These are phyloP conservation scores for Vultur gryphus DNA, from an alignment of 2,797 vertebrate genomes.

Conservation along the genomic window DNA sequence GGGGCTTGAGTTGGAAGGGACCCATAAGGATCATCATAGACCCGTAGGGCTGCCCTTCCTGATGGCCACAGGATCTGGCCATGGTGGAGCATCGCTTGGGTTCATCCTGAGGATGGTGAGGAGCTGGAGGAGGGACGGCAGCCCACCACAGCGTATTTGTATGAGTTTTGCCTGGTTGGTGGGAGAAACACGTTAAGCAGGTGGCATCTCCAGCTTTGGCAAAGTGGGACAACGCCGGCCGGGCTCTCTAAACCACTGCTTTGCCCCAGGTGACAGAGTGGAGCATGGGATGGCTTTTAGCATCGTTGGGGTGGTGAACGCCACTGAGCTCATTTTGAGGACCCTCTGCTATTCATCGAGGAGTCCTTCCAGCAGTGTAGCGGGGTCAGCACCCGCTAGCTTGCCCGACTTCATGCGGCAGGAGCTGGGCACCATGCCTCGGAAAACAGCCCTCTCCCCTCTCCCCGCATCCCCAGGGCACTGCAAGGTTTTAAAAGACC, in stretches of 20 bases:
- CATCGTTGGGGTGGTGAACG: accelerated
- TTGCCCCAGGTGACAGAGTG: background rate
- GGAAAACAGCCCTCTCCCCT: background rate
- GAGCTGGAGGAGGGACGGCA: background rate
- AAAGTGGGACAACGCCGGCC: background rate
- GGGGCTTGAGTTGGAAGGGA: background rate
- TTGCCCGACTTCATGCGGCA: accelerated
- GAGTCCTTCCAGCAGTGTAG: background rate
- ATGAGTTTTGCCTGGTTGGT: background rate
- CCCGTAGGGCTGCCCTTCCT: background rate
- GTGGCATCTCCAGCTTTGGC: background rate
- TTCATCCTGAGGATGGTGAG: background rate
- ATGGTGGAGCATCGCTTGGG: background rate
- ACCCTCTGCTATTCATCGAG: background rate
- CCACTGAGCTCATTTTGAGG: accelerated
- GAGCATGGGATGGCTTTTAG: background rate
- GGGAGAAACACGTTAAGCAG: background rate
- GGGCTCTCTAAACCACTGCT: background rate
- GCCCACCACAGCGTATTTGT: accelerated
- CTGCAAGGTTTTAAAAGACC: background rate
- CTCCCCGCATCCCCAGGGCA: background rate
- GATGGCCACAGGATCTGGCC: background rate
- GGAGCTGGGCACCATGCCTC: background rate
- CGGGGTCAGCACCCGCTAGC: accelerated
- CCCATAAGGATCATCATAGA: background rate